Conservation (phyloP, 2,888 invertebrate genomes). For the Clistopyga incitator region DNA sequence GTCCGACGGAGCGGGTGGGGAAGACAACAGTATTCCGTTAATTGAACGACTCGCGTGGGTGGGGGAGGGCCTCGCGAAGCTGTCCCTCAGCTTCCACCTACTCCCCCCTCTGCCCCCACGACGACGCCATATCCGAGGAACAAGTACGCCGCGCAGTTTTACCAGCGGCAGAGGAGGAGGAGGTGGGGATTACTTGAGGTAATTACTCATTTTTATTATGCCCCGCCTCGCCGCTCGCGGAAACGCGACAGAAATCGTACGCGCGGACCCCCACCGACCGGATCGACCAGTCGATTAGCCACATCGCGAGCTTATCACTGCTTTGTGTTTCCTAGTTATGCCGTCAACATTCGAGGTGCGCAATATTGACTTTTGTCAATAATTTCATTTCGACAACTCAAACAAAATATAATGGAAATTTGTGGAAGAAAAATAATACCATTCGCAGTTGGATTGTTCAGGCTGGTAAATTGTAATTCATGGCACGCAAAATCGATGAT, state of each 20-base stretch:
- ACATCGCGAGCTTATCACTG: constrained; percentile 29
- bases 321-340: not conserved
- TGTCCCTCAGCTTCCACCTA: constrained; percentile 49
- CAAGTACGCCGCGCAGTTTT: not conserved
- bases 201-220: constrained; percentile 84
- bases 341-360: not conserved
- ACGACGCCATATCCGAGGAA: constrained; percentile 28
- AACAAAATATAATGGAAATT: too few relatives aligned
- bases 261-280: not conserved
- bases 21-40: constrained; percentile 81
- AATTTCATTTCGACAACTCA: too few relatives aligned
- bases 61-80: constrained; percentile 46
- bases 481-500: not conserved
- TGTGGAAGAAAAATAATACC: not conserved
- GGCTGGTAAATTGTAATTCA: not conserved
- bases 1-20: constrained; percentile 67
- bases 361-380: not conserved
- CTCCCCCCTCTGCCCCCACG: not conserved
- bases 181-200: constrained; percentile 81
- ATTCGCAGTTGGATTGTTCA: too few relatives aligned
- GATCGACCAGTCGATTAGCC: constrained; percentile 40
- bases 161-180: not conserved
- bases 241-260: not conserved
- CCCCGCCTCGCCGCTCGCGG: constrained; percentile 76
- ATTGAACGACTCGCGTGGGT: constrained; percentile 81